Evolutionary conservation across 2,797 vertebrate species (phyloP), one percentile per base, ranked within the genome.

Genomic region (Tragopan temminckii): DNA sequence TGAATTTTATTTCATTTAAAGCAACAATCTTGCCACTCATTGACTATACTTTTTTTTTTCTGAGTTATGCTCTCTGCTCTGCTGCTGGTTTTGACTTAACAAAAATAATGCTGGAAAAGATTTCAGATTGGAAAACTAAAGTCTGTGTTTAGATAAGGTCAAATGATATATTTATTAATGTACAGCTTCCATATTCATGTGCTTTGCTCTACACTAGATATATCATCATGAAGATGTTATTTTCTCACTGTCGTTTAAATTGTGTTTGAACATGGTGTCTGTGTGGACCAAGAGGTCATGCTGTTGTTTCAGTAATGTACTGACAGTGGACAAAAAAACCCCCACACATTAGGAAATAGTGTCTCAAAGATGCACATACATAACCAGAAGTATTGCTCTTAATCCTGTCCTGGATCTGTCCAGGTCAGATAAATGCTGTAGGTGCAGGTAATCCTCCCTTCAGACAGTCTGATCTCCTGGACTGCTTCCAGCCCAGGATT

Each of bases 391-490:
- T 80, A 62, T 71, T 92, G 20, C 36, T 46, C 7, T 27, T 24
- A 14, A 43, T 71, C 59, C 61, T 80, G 36, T 57, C 43, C 18
- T 50, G 29, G 11, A 12, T 55, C 61, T 84, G 0, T 81, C 50
- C 62, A 75, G 77, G 59, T 91, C 63, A 92, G 63, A 42, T 84
- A 86, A 52, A 50, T 78, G 31, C 31, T 89, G 67, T 86, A 79
- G 93, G 92, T 84, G 18, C 79, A 84, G 27, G 19, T 92, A 95
- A 95, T 95, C 91, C 75, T 84, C 27, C 45, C 45, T 91, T 46
- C 81, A 95, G 95, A 92, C 92, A 43, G 40, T 57, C 79, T 89
- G 78, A 95, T 79, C 93, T 80, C 53, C 74, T 89, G 81, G 78
- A 79, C 27, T 71, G 10, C 33, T 79, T 87, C 70, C 81, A 78